A percentile compares a stretch with the other conserved stretches of the same genome.
These are phyloP conservation scores for Yponomeuta plumbellus DNA, from an alignment of 2,888 invertebrate species.

Conservation along the genomic window DNA sequence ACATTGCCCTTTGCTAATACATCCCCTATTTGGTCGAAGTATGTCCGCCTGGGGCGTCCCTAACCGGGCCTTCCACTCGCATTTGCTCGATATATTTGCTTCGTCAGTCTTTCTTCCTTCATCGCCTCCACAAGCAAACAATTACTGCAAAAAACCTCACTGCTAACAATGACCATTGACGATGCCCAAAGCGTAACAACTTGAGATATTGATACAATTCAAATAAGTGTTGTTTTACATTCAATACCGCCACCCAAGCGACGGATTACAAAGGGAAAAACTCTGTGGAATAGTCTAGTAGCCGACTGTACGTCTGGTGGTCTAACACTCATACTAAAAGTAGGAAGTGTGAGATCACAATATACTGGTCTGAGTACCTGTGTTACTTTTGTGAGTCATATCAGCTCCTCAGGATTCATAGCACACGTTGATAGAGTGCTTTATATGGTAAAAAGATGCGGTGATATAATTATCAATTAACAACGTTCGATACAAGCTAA, in stretches of 20 bases:
- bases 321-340: not conserved
- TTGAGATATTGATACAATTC: not conserved
- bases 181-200: not conserved
- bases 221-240: not conserved
- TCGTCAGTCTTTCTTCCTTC: too few species aligned
- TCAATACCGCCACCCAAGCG: slow-evolving; percentile 1
- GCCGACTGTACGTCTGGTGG: not conserved
- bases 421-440: not conserved
- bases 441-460: not conserved
- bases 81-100: too few species aligned
- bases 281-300: not conserved
- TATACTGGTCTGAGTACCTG: not conserved
- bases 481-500: too few species aligned
- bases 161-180: not conserved
- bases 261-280: not conserved
- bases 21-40: too few species aligned
- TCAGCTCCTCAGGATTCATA: not conserved
- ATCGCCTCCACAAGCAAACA: too few species aligned
- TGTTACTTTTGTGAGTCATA: not conserved
- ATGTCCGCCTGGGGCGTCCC: too few species aligned
- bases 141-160: too few species aligned
- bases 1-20: too few species aligned
- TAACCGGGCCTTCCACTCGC: too few species aligned
- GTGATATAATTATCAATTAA: not conserved
- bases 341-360: not conserved